phyloP scores from a whole-genome alignment of 2,113 vertebrate species.

The Otis tarda region DNA sequence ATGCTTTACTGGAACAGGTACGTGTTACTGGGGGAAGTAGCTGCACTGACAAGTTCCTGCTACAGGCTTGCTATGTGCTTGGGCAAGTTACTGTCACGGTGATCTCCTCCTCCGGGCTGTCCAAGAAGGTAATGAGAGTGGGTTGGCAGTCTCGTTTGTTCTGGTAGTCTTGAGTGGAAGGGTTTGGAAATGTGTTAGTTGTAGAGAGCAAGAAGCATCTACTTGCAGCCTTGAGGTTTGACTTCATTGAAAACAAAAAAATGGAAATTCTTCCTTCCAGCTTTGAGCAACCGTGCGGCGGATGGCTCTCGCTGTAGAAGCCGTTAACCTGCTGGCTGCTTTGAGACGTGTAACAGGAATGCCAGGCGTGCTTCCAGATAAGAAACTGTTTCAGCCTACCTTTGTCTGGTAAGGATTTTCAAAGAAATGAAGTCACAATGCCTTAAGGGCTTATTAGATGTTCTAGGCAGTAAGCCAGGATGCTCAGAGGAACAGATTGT shows the following conservation, averaged over 20 bases:
- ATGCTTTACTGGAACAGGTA: neutral
- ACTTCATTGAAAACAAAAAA: neutral
- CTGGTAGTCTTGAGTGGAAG: neutral
- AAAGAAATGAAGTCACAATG: neutral
- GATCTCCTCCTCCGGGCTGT: neutral
- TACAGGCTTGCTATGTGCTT: neutral
- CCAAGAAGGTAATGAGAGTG: neutral
- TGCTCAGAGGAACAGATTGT: neutral
- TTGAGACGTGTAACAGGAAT: accelerated
- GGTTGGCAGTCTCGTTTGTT: neutral
- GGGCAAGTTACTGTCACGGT: neutral
- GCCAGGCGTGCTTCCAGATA: neutral
- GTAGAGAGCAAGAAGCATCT: neutral
- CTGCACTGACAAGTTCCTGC: neutral
- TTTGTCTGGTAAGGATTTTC: neutral
- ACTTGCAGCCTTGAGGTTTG: neutral
- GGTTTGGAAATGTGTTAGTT: neutral
- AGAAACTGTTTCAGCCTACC: neutral
- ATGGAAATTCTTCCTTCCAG: neutral
- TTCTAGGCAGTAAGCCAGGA: neutral
- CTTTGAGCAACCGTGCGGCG: neutral
- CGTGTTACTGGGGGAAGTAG: neutral
- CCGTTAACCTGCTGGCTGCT: neutral
- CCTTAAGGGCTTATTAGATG: neutral
- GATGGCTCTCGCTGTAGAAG: accelerated